Percentiles rank a stretch among this genome's conserved stretches.
phyloP scores from a whole-genome alignment of 2,797 vertebrate genomes.

The Synanceia verrucosa region DNA sequence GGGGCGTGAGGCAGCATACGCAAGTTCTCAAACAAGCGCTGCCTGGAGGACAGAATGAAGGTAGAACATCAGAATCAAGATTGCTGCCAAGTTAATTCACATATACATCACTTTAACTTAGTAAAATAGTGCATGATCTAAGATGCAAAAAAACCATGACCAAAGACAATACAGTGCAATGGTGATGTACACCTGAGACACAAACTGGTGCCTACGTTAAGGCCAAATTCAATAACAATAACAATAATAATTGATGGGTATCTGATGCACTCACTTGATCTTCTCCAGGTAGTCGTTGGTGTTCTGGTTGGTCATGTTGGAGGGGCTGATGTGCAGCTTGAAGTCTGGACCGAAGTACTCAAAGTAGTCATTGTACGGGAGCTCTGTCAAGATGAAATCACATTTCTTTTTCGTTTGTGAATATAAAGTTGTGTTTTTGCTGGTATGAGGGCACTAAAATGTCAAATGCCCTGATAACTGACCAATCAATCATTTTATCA shows the following conservation, averaged over 20 bases:
- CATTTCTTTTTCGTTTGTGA: not conserved
- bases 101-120: no score
- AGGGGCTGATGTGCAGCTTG: constrained; percentile 98
- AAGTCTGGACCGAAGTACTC: constrained; percentile 99
- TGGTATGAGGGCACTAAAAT: no score
- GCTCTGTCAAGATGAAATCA: constrained; percentile 70
- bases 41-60: constrained; percentile 63
- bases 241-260: no score
- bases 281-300: constrained; percentile 98
- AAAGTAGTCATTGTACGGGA: constrained; percentile 98
- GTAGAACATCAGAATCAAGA: no score
- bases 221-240: not conserved
- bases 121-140: no score
- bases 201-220: not conserved
- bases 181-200: no score
- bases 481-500: not conserved
- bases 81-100: no score
- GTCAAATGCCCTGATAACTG: not conserved
- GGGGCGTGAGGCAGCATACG: constrained; percentile 97
- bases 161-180: no score
- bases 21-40: constrained; percentile 96
- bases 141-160: no score
- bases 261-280: constrained; percentile 84
- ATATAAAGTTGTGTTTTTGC: not conserved
- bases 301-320: constrained; percentile 99